Conservation (phyloP, 2,113 vertebrate genomes). For the Rhagologus leucostigma region DNA sequence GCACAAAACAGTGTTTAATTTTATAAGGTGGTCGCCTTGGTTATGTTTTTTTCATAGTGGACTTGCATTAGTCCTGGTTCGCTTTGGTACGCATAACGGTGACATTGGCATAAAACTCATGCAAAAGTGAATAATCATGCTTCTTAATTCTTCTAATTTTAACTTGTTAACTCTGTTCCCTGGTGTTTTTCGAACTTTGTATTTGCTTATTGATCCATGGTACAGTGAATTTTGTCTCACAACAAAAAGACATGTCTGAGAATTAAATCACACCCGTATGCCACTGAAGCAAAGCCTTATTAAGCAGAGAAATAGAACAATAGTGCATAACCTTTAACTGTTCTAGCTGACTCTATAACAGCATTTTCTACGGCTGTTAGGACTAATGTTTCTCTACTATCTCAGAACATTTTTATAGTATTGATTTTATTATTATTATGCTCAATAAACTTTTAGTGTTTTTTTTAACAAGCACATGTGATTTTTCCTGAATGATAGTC, state of each 20-base stretch:
- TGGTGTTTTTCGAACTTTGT: background rate
- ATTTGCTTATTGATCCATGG: background rate
- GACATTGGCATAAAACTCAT: background rate
- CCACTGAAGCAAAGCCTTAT: conserved; percentile 2
- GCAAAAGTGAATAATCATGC: background rate
- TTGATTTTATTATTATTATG: conserved; percentile 57
- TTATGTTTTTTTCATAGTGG: background rate
- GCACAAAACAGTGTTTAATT: background rate
- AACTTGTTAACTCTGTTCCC: background rate
- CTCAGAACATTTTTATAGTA: conserved; percentile 30
- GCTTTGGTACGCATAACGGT: background rate
- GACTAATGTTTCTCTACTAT: background rate
- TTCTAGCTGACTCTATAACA: background rate
- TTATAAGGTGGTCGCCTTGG: background rate
- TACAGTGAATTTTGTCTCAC: background rate
- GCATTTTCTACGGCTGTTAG: background rate
- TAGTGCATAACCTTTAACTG: conserved; percentile 27
- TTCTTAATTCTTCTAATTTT: background rate
- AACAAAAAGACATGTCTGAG: background rate
- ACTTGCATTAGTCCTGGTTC: background rate
- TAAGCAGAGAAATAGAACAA: conserved; percentile 29
- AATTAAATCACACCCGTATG: conserved; percentile 14
- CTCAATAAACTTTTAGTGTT: conserved; percentile 27
- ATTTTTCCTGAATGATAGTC: conserved; percentile 12
- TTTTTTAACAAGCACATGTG: conserved; percentile 18